Evolutionary conservation across 2,113 vertebrate species (phyloP).

Genomic region (Macrotus californicus): DNA sequence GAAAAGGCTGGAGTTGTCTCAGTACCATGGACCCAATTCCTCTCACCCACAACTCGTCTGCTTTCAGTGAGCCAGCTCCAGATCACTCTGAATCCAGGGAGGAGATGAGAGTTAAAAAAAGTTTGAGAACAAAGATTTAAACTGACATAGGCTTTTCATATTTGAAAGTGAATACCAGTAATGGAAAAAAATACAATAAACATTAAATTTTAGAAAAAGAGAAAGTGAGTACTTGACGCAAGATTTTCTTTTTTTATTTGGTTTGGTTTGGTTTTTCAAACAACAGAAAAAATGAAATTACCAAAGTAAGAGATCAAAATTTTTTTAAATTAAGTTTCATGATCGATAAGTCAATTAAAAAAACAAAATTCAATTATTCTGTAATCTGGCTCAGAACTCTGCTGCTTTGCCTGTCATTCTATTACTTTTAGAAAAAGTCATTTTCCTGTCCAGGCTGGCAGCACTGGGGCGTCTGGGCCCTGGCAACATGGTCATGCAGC

Average conservation of each 20-base stretch:
- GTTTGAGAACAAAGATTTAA: background rate
- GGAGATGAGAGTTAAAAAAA: background rate
- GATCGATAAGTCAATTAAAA: background rate
- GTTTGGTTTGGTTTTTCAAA: background rate
- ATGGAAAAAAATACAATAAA: too few species aligned
- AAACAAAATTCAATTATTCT: background rate
- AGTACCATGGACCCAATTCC: background rate
- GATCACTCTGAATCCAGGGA: background rate
- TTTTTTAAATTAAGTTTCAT: background rate
- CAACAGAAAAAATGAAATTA: background rate
- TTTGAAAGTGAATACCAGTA: background rate
- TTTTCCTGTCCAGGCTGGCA: background rate
- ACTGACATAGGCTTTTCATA: background rate
- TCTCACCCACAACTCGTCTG: background rate
- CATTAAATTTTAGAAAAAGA: too few species aligned
- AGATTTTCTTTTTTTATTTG: background rate
- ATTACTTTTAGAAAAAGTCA: background rate
- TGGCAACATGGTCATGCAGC: background rate
- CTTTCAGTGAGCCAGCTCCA: background rate
- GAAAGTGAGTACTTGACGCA: background rate
- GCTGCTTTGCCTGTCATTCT: background rate
- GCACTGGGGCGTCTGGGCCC: background rate
- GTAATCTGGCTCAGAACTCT: background rate
- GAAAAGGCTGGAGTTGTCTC: background rate
- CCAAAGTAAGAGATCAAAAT: background rate